Evolutionary conservation across 2,797 vertebrate genomes (phyloP), one percentile per base, ranked within the genome.

Genomic region (Myotis myotis): DNA sequence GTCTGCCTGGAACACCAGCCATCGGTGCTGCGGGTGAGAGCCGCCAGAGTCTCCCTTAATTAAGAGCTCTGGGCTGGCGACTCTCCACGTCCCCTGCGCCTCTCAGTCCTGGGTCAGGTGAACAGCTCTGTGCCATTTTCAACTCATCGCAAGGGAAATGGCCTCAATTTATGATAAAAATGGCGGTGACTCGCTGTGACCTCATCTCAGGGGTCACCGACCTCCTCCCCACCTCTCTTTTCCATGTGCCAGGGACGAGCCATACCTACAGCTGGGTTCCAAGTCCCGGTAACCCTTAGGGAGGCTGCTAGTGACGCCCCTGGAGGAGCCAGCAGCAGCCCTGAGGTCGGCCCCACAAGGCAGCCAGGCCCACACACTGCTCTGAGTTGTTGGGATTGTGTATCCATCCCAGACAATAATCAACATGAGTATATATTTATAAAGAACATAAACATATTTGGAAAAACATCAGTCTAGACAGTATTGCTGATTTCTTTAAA

Each of bases 61-160:
- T 79, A 95, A 95, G 76, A 94, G 87, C 83, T 79, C 19, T 11
- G 36, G 38, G 74, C 68, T 93, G 60, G 22, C 53, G 92, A 94
- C 9, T 44, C n/a, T 88, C 60, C 20, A 15, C 68, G 91, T 68
- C 76, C 66, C 62, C 66, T 25, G 51, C 0, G 20, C 38, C 72
- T 84, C 66, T 74, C 64, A 47, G 55, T 71, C 83, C 86, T 23
- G 38, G n/a, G 71, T 51, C 72, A 95, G 89, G 81, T 57, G 23
- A 53, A 87, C 96, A 96, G 33, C n/a, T 30, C 38, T 71, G 60
- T 8, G 57, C 71, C 38, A 66, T 68, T 55, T 68, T 93, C 57
- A 79, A 64, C 10, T n/a, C 33, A 66, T 72, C 51, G 30, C 80
- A n/a, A 49, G 49, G 44, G 80, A 78, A 85, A 60, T 2, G 8